Evolutionary conservation across 2,888 invertebrate species (phyloP), one percentile per base, ranked within the genome.

Genomic region (Endomychus coccineus): DNA sequence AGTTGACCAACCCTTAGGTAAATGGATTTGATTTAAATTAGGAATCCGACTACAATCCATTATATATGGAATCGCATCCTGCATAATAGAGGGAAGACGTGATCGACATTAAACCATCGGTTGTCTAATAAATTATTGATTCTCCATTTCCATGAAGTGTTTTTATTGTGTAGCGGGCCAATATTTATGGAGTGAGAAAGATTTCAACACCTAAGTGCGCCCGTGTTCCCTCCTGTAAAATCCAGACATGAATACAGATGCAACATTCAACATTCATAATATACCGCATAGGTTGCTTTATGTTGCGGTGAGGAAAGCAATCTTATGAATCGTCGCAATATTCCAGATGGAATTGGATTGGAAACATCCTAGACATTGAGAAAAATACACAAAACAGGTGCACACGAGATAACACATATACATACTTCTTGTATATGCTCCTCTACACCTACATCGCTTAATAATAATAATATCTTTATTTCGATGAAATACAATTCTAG

Each of bases 241-340:
- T 44, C 45, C 46, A 47, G 48, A 42, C 51, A 45, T 36, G 61
- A 61, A 62, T 63, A 62, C 62, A 63, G 62, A 63, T 64, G 61
- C 61, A 56, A 52, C 62, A 62, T 62, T 62, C 61, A 62, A 62
- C 59, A 62, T 64, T 64, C 61, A 64, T 64, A 62, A 62, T 62
- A 56, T 56, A 53, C 53, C 54, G 51, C 50, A 50, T 45, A 50
- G 55, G 55, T 49, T 56, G 57, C 51, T 57, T 59, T 61, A 60
- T 59, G 56, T 61, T 55, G 58, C 54, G 52, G 56, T 53, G 55
- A 54, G 55, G 54, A 56, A 58, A 58, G 59, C 62, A 62, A 62
- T 61, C 58, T 53, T 56, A 56, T 55, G 60, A 60, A 62, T 61
- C 54, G 58, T 56, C 56, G 56, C 58, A 55, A 62, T 62, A 62